A percentile compares a stretch with the other conserved stretches of the same genome.
These are phyloP conservation scores for Lepus timidus DNA, from an alignment of 2,113 vertebrate genomes.

Conservation along the genomic window DNA sequence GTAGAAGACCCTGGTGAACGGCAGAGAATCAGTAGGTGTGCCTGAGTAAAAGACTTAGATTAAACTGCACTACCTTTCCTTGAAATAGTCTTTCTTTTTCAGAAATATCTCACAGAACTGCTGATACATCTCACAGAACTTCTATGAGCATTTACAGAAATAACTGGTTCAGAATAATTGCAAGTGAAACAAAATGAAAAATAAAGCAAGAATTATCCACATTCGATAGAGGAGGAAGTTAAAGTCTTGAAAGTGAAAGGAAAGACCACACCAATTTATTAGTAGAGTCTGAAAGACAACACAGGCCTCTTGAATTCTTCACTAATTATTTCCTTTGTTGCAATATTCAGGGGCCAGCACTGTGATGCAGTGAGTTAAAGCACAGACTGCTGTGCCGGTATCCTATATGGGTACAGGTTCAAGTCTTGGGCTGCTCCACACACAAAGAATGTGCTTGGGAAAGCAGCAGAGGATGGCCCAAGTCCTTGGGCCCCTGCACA, in stretches of 20 bases:
- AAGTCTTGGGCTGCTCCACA: too few species aligned
- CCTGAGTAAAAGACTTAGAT: neutral
- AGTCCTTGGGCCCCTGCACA: too few species aligned
- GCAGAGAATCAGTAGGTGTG: too few species aligned
- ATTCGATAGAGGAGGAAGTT: neutral
- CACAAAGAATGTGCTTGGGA: too few species aligned
- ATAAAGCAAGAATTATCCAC: neutral
- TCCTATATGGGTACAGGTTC: too few species aligned
- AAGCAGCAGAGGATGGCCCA: too few species aligned
- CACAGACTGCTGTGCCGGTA: too few species aligned
- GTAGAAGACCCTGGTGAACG: neutral
- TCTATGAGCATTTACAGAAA: neutral
- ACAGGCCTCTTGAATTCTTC: constrained; percentile 6
- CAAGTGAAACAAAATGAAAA: constrained; percentile 15
- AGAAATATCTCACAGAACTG: neutral
- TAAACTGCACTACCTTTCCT: neutral
- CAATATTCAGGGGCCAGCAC: too few species aligned
- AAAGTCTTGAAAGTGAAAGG: neutral
- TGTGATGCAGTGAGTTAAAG: too few species aligned
- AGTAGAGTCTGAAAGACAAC: neutral
- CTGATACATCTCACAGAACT: neutral
- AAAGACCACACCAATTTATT: neutral
- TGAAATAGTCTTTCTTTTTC: neutral
- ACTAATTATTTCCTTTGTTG: neutral
- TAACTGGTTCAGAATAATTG: neutral